phyloP scores from a whole-genome alignment of 2,797 vertebrate genomes.

The Myotis pilosus region DNA sequence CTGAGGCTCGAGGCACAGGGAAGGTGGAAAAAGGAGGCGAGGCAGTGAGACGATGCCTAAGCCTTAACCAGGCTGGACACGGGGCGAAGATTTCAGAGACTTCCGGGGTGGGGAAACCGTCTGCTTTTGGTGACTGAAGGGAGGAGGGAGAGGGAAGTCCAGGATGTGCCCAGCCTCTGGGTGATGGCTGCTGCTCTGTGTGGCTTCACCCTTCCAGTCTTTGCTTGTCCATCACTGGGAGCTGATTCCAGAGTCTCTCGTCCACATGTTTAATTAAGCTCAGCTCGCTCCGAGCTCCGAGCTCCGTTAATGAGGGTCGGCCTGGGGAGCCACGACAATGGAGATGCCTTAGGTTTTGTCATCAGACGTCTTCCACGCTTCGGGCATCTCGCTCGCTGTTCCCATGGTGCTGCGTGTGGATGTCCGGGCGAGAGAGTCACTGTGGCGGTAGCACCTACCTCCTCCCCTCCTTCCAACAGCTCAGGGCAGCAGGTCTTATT shows the following conservation, averaged over 20 bases:
- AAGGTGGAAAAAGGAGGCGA: neutral
- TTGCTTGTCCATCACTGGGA: neutral
- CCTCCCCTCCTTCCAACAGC: rapidly evolving
- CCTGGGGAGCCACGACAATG: rapidly evolving
- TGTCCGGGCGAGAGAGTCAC: neutral
- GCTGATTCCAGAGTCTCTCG: neutral
- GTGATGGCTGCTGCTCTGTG: neutral
- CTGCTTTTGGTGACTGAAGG: neutral
- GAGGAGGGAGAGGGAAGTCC: neutral
- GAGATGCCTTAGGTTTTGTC: neutral
- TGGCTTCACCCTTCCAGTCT: neutral
- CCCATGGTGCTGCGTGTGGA: neutral
- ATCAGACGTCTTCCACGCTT: neutral
- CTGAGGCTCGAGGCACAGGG: neutral
- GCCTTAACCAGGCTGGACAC: neutral
- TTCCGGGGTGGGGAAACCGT: rapidly evolving
- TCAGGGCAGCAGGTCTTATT: neutral
- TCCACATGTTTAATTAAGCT: neutral
- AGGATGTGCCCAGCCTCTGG: neutral
- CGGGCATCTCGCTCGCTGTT: neutral
- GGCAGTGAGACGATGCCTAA: neutral
- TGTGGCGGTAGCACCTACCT: rapidly evolving
- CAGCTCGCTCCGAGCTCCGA: neutral
- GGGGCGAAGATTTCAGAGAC: neutral
- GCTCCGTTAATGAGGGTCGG: neutral